These are phyloP conservation scores for Anthophora plumipes DNA, from an alignment of 2,888 invertebrate species.

Conservation along the genomic window DNA sequence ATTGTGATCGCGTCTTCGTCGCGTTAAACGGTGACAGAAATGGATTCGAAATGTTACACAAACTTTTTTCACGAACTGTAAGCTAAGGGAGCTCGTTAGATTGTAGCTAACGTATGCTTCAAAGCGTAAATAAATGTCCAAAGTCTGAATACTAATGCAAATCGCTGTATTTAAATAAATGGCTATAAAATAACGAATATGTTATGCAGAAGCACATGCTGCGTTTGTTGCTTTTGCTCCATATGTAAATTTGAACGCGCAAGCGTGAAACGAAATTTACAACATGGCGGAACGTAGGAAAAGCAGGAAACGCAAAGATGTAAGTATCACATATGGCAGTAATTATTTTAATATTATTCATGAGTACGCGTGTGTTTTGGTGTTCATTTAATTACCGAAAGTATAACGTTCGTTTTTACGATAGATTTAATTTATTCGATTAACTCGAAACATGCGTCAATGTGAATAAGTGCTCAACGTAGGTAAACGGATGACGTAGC, in stretches of 20 bases:
- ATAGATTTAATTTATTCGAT: conserved; percentile 9
- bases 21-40: too few relatives aligned
- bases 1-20: too few relatives aligned
- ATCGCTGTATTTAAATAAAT: too few relatives aligned
- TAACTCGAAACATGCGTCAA: conserved; percentile 48
- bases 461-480: conserved; percentile 28
- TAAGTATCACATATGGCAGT: conserved; percentile 81
- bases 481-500: conserved; percentile 66
- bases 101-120: too few relatives aligned
- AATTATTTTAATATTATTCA: conserved; percentile 44
- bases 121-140: too few relatives aligned
- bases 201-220: not conserved
- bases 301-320: conserved; percentile 88
- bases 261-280: conserved; percentile 74
- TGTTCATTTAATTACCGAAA: conserved; percentile 16
- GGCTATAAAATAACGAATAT: too few relatives aligned
- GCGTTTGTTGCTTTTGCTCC: conserved; percentile 30
- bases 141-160: too few relatives aligned
- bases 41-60: too few relatives aligned
- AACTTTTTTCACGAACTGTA: too few relatives aligned
- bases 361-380: conserved; percentile 7
- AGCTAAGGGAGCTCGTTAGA: too few relatives aligned
- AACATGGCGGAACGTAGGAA: conserved; percentile 89
- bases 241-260: conserved; percentile 54
- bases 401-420: conserved; percentile 15